phyloP scores from a whole-genome alignment of 1,140 invertebrate species.

The Melitaea cinxia region DNA sequence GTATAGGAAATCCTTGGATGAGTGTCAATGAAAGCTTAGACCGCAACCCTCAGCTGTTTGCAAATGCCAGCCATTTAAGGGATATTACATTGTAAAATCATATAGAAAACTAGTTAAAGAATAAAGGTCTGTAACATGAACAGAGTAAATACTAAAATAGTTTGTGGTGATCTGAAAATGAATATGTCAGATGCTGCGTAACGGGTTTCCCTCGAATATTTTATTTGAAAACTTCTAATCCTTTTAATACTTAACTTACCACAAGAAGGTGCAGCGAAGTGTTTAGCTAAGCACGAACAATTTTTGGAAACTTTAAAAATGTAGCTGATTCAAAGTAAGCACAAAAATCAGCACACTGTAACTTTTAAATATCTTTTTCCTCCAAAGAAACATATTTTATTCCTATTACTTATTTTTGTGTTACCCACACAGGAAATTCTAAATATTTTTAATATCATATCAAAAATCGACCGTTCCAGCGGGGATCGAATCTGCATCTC shows the following conservation, averaged over 20 bases:
- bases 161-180: not conserved
- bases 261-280: not conserved
- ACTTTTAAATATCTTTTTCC: too few species aligned
- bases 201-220: constrained; percentile 3
- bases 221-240: constrained; percentile 9
- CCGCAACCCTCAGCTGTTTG: constrained; percentile 3
- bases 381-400: too few species aligned
- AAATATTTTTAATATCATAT: too few species aligned
- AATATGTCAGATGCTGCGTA: constrained; percentile 1
- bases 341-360: too few species aligned
- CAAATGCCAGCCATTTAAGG: not conserved
- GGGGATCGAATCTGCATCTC: too few species aligned
- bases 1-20: not conserved
- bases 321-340: too few species aligned
- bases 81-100: not conserved
- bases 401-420: too few species aligned
- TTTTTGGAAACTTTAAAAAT: not conserved
- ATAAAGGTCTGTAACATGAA: not conserved
- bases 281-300: not conserved
- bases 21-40: constrained; percentile 2
- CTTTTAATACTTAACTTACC: not conserved
- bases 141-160: not conserved
- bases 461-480: too few species aligned
- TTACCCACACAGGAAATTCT: too few species aligned
- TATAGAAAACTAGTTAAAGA: not conserved